phyloP scores from a whole-genome alignment of 2,888 invertebrate genomes.

The Abrostola triplasia region DNA sequence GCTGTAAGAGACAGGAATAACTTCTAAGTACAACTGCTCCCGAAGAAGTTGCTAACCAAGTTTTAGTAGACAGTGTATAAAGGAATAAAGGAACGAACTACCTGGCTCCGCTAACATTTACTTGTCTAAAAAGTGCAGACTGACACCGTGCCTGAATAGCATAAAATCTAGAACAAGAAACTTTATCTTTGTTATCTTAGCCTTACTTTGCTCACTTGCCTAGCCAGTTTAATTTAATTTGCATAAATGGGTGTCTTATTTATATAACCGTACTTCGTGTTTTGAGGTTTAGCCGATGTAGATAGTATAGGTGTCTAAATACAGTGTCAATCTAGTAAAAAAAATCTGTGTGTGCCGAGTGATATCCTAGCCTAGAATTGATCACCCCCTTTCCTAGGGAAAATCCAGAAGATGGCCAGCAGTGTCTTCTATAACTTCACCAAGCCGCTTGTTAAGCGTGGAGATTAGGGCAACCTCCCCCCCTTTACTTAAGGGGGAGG shows the following conservation, averaged over 20 bases:
- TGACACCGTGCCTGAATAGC: constrained; percentile 44
- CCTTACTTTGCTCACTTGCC: constrained; percentile 6
- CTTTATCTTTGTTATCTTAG: constrained; percentile 28
- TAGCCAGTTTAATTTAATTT: constrained; percentile 38
- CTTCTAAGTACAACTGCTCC: constrained; percentile 22
- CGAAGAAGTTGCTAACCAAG: constrained; percentile 21
- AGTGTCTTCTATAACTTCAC: too few relatives aligned
- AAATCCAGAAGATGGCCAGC: too few relatives aligned
- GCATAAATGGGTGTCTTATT: constrained; percentile 14
- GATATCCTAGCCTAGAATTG: too few relatives aligned
- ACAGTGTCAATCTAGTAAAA: too few relatives aligned
- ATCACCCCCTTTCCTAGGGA: too few relatives aligned
- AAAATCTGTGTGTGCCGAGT: too few relatives aligned
- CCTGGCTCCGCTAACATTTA: constrained; percentile 24
- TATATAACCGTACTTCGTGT: too few relatives aligned
- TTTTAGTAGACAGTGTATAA: constrained; percentile 26
- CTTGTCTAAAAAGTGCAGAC: constrained; percentile 34
- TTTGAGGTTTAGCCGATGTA: too few relatives aligned
- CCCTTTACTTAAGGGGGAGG: too few relatives aligned
- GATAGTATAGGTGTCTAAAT: too few relatives aligned
- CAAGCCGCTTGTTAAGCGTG: too few relatives aligned
- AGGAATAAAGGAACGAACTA: constrained; percentile 23
- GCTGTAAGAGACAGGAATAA: constrained; percentile 17
- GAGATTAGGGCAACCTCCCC: too few relatives aligned
- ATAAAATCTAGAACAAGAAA: constrained; percentile 21